Evolutionary conservation across 2,888 invertebrate genomes (phyloP), one percentile per base, ranked within the genome.

Genomic region (Harpalus rufipes): DNA sequence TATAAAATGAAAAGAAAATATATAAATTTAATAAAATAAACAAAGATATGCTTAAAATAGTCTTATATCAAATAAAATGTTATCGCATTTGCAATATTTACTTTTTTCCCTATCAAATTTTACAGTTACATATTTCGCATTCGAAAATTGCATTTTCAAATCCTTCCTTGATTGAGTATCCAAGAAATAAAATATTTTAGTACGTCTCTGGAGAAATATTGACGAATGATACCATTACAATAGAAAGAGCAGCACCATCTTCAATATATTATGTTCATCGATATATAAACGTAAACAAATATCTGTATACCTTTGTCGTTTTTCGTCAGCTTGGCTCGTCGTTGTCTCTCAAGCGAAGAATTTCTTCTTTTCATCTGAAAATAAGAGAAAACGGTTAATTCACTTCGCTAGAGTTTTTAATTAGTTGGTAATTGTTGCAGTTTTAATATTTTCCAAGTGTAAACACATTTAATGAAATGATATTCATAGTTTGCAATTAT

Each of bases 351-450:
- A 51, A 51, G 44, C 44, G 44, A 51, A 51, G 44, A 51, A 8
- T 51, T 51, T 51, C 12, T 51, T 51, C 44, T 10, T 12, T 21
- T 18, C 14, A 59, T 63, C 63, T 63, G 63, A 63, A 63, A 63
- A 25, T 63, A 63, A 63, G 44, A 63, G 63, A 63, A 18, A 21
- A 63, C 21, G 25, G 63, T 18, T 63, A 25, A 63, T 63, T 51
- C 44, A 63, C 12, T 63, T 63, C 18, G 25, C 25, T 63, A 63
- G 63, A 63, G 21, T 63, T 63, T 63, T 63, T 63, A 63, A 63
- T 63, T 51, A 51, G 44, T 51, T 51, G 12, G 12, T 51, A 51
- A 51, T 51, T 51, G 44, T 51, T 51, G 44, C 44, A 51, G 44
- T 51, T 51, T 51, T 51, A 51, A 51, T 51, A 51, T 51, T 51